Conservation (phyloP, 2,113 vertebrate genomes). For the Ia io region DNA sequence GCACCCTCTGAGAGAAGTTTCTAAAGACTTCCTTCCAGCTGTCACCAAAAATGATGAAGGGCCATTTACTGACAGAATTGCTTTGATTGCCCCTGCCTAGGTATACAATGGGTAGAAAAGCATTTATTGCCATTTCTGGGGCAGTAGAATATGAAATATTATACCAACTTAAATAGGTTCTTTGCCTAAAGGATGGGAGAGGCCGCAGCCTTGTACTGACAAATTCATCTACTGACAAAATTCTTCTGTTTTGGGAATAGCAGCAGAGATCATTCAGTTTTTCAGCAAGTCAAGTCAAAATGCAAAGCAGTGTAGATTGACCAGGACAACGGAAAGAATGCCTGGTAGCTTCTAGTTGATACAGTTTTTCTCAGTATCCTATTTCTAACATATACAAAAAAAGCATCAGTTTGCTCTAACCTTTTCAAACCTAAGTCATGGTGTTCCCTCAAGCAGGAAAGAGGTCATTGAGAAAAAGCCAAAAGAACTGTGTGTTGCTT, state of each 20-base stretch:
- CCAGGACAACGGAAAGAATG: neutral
- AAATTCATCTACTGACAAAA: neutral
- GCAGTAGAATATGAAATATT: neutral
- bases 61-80: neutral
- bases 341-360: neutral
- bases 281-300: neutral
- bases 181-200: neutral
- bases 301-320: neutral
- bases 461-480: neutral
- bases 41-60: slow-evolving; percentile 29
- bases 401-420: neutral
- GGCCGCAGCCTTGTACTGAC: neutral
- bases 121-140: neutral
- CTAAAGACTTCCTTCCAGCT: slow-evolving; percentile 53
- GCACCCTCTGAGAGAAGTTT: neutral
- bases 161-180: neutral
- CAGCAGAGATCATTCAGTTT: neutral
- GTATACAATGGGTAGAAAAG: neutral
- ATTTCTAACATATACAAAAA: neutral
- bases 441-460: neutral
- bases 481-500: neutral
- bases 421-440: neutral
- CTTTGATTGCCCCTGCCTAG: neutral
- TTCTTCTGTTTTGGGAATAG: neutral
- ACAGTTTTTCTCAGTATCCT: neutral